Percentiles rank a stretch among this genome's conserved stretches.
These are phyloP conservation scores for Pterocles orientalis DNA, from an alignment of 2,113 vertebrate genomes.

Conservation along the genomic window DNA sequence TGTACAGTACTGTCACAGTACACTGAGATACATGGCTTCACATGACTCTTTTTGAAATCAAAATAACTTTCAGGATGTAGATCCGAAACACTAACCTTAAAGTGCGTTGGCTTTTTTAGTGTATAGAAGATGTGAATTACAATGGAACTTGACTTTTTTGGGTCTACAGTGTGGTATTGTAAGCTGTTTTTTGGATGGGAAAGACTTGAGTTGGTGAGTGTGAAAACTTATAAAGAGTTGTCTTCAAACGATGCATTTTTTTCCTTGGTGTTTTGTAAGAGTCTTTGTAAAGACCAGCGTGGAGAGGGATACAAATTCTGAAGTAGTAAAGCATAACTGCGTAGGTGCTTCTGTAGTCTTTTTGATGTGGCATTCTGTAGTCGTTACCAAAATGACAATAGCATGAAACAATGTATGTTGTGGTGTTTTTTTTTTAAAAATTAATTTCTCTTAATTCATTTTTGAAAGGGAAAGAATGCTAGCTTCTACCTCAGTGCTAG, in stretches of 20 bases:
- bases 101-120: background rate
- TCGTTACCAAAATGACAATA: background rate
- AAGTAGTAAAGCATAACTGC: background rate
- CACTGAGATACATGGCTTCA: background rate
- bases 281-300: background rate
- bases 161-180: background rate
- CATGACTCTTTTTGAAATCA: background rate
- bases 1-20: background rate
- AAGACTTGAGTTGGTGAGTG: background rate
- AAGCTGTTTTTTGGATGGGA: background rate
- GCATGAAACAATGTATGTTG: background rate
- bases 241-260: background rate
- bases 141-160: background rate
- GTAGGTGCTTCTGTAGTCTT: background rate
- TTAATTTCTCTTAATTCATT: background rate
- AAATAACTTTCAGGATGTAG: background rate
- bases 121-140: background rate
- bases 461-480: slow-evolving; percentile 58
- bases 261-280: background rate
- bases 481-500: background rate
- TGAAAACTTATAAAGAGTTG: background rate
- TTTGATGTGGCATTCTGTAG: background rate
- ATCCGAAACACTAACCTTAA: background rate
- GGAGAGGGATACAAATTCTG: background rate
- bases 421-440: background rate